Conservation (phyloP, 2,113 vertebrate genomes). For the Epinephelus fuscoguttatus region DNA sequence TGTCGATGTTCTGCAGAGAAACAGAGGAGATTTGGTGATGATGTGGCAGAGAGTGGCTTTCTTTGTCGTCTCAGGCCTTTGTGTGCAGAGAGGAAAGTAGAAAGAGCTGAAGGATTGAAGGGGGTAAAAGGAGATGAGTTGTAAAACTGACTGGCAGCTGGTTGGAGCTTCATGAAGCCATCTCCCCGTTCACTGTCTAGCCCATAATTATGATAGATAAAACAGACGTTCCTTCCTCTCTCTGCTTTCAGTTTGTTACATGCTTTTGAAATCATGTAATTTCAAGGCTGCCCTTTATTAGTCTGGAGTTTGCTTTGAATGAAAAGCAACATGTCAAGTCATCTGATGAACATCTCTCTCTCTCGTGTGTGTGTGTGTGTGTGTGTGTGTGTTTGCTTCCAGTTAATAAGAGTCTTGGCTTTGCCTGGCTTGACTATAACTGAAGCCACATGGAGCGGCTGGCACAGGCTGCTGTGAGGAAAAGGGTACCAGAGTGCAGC, state of each 20-base stretch:
- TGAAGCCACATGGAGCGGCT: slow-evolving; percentile 69
- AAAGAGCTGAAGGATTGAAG: background rate
- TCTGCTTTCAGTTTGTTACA: slow-evolving; percentile 14
- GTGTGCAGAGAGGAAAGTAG: background rate
- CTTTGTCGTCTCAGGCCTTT: background rate
- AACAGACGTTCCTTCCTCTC: slow-evolving; percentile 41
- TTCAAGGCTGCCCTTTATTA: slow-evolving; percentile 46
- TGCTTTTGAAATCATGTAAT: slow-evolving; percentile 58
- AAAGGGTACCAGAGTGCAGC: slow-evolving; percentile 40
- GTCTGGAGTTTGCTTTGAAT: slow-evolving; percentile 58
- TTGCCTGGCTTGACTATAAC: slow-evolving; percentile 61
- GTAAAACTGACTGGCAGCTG: slow-evolving; percentile 41
- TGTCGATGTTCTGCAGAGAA: slow-evolving; percentile 90
- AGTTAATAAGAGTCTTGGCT: slow-evolving; percentile 66
- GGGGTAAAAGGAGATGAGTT: slow-evolving; percentile 20
- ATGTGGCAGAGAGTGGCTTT: background rate
- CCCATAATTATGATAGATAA: slow-evolving; percentile 45
- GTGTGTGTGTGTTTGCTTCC: slow-evolving; percentile 32
- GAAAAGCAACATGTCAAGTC: slow-evolving; percentile 59
- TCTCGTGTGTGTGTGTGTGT: slow-evolving; percentile 21
- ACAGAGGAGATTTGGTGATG: slow-evolving; percentile 14
- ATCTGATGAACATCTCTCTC: slow-evolving; percentile 32
- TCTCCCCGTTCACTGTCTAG: slow-evolving; percentile 31
- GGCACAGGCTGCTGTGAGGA: slow-evolving; percentile 45
- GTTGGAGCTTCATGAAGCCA: slow-evolving; percentile 39